Evolutionary conservation across 1,140 invertebrate species (phyloP).

Genomic region (Magallana ariakensis): DNA sequence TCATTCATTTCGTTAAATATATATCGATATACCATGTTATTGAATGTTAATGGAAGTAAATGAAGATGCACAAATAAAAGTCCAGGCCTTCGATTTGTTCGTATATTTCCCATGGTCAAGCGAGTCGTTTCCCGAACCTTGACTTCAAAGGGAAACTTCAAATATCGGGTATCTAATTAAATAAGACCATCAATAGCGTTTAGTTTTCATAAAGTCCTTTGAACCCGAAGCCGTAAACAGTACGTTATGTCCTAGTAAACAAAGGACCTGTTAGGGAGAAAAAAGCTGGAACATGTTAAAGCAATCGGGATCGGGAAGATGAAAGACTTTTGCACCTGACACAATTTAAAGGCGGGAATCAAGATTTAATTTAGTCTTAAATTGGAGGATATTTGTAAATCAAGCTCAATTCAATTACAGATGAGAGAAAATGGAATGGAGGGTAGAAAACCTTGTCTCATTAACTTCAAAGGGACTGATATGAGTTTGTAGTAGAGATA

Average conservation of each 20-base stretch:
- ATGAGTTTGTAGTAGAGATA: not conserved
- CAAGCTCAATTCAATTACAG: conserved; percentile 36
- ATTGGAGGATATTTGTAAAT: conserved; percentile 38
- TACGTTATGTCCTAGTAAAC: conserved; percentile 31
- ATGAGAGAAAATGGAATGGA: conserved; percentile 9
- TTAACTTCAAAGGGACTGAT: conserved; percentile 19
- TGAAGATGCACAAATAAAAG: not conserved
- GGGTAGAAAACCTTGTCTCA: conserved; percentile 20
- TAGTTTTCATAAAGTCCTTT: conserved; percentile 38
- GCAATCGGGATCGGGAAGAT: conserved; percentile 25
- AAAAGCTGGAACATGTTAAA: conserved; percentile 21
- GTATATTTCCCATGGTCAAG: conserved; percentile 17
- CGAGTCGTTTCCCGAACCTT: not conserved
- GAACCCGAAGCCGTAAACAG: conserved; percentile 21
- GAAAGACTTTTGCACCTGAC: conserved; percentile 27
- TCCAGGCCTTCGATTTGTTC: not conserved
- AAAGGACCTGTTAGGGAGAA: conserved; percentile 26
- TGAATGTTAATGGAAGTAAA: not conserved
- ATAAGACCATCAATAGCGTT: conserved; percentile 34
- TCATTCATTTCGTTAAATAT: not conserved
- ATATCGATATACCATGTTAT: not conserved
- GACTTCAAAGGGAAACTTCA: conserved; percentile 32
- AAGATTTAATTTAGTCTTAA: conserved; percentile 36
- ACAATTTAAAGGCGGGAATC: conserved; percentile 33
- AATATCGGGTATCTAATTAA: conserved; percentile 37